Evolutionary conservation across 2,888 invertebrate genomes (phyloP), one percentile per base, ranked within the genome.

Genomic region (Dione juno): DNA sequence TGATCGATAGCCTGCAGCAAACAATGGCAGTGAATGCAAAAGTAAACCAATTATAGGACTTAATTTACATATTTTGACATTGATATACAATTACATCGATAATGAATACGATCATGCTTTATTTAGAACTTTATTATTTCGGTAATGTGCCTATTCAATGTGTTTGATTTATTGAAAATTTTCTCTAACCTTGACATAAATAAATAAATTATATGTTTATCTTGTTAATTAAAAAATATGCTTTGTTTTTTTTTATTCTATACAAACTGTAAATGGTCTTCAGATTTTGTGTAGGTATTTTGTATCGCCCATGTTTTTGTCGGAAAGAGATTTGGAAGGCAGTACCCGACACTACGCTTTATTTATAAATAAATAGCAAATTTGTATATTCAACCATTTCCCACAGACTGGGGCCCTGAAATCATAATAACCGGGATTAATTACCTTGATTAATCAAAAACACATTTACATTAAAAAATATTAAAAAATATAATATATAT

Each of bases 1-100:
- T 80, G 79, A 79, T 83, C 76, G 77, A 80, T 79, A 69, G 74
- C 73, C 70, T 50, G 19, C 67, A 43, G 57, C 66, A 50, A 66
- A 72, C 69, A 72, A 70, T 59, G 66, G 48, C 54, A 69, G 67
- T 53, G 67, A 73, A 72, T 72, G 66, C 66, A 68, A 68, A 65
- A 68, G 58, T 69, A 35, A 70, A 73, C 68, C 67, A 73, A 73
- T 71, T 67, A 73, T 66, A 73, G 19, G 45, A 72, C 64, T 68
- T 72, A 63, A 70, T 72, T 71, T 71, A 57, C 70, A 75, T 72
- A 48, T 61, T 66, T 67, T 72, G 75, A 72, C 70, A 74, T 74
- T 74, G 74, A 74, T 66, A 72, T 58, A 52, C 58, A 71, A 74
- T 74, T 69, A 68, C 67, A 64, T 70, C 52, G 14, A 59, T 35